A percentile compares a stretch with the other conserved stretches of the same genome.
Conservation (phyloP, 2,888 invertebrate genomes). For the Drosophila helvetica region DNA sequence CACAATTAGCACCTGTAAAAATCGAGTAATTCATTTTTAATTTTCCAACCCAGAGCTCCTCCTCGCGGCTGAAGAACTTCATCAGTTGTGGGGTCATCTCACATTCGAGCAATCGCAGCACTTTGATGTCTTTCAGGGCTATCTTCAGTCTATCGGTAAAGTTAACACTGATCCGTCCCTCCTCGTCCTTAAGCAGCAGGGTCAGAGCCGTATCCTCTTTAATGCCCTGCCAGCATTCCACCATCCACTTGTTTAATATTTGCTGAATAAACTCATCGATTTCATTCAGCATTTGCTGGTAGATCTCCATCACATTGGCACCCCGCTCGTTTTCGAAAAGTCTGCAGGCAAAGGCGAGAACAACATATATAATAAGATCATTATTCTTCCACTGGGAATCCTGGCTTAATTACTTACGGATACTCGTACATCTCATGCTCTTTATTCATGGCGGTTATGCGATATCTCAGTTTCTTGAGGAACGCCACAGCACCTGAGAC, state of each 20-base stretch:
- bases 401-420: constrained; percentile 84
- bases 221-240: constrained; percentile 87
- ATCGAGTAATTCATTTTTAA: background rate
- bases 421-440: constrained; percentile 88
- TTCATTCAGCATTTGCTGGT: constrained; percentile 87
- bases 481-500: constrained; percentile 90
- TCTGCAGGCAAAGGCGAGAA: constrained; percentile 71
- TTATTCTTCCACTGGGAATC: no score
- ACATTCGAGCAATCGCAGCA: constrained; percentile 88
- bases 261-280: constrained; percentile 87
- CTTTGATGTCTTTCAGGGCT: constrained; percentile 92
- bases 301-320: constrained; percentile 75
- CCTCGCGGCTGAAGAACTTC: constrained; percentile 88
- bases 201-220: constrained; percentile 87
- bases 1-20: background rate
- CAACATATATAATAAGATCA: background rate
- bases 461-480: constrained; percentile 87
- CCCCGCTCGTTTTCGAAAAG: constrained; percentile 86
- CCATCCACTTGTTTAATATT: constrained; percentile 89
- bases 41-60: constrained; percentile 87
- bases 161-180: constrained; percentile 86
- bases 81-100: constrained; percentile 87
- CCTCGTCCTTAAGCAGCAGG: constrained; percentile 83
- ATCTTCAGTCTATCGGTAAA: constrained; percentile 88
- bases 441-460: constrained; percentile 86